These are phyloP conservation scores for rabbit (Oryctolagus cuniculus) DNA, from an alignment of 2,113 vertebrate genomes.

Conservation along the genomic window DNA sequence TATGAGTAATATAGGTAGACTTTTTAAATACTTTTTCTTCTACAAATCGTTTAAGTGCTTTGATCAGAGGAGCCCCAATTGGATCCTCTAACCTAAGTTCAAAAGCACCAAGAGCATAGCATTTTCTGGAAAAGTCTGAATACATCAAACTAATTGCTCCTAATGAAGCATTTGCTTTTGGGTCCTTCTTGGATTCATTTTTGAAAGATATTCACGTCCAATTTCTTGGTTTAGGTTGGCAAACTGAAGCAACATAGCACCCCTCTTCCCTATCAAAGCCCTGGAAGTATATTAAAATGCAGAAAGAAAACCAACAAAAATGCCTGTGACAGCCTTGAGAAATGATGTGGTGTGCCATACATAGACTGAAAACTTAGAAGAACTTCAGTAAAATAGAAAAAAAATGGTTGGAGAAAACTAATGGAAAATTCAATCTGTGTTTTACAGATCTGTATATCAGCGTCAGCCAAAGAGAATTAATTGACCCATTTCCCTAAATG, in stretches of 20 bases:
- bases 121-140: conserved; percentile 64
- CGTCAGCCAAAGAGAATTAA: background rate
- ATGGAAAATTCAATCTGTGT: background rate
- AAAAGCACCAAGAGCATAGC: conserved; percentile 56
- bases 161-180: conserved; percentile 51
- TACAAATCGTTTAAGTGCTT: conserved; percentile 59
- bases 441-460: background rate
- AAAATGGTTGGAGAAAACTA: background rate
- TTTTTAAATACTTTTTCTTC: conserved; percentile 34
- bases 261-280: background rate
- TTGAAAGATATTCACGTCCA: conserved; percentile 55
- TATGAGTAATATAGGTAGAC: conserved; percentile 52
- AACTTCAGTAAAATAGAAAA: conserved; percentile 46
- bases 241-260: conserved; percentile 11
- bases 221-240: conserved; percentile 41
- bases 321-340: background rate
- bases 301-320: conserved; percentile 22
- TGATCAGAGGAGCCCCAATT: conserved; percentile 62
- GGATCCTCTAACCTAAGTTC: conserved; percentile 45
- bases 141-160: conserved; percentile 61
- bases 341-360: background rate
- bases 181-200: conserved; percentile 21
- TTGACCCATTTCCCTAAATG: background rate
- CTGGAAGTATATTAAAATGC: conserved; percentile 32
- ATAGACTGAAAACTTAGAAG: background rate